Percentiles rank a stretch among this genome's conserved stretches.
These are phyloP conservation scores for Poeciliopsis gracilis DNA, from an alignment of 2,797 vertebrate species.

Conservation along the genomic window DNA sequence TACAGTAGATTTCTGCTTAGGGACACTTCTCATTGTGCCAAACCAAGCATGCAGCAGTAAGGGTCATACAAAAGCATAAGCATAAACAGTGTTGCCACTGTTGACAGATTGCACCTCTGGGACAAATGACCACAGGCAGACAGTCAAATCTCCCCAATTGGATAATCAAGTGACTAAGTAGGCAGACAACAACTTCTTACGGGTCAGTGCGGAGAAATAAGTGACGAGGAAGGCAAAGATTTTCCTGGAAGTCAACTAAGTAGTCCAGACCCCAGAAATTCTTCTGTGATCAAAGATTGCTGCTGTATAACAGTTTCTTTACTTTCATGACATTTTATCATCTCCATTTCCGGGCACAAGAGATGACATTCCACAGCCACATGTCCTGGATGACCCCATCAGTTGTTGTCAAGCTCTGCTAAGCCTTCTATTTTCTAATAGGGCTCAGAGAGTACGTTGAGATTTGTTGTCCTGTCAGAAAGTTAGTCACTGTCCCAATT, in stretches of 20 bases:
- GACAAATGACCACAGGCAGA: background rate
- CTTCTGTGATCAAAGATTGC: too few species aligned
- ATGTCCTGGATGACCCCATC: too few species aligned
- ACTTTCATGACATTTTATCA: too few species aligned
- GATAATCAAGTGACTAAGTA: background rate
- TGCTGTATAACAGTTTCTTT: too few species aligned
- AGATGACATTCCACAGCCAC: too few species aligned
- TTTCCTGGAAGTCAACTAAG: background rate
- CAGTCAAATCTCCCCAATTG: background rate
- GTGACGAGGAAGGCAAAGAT: background rate
- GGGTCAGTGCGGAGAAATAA: background rate
- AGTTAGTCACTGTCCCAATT: too few species aligned
- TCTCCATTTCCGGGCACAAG: too few species aligned
- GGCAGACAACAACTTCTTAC: background rate
- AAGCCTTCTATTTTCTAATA: too few species aligned
- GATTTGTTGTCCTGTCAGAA: too few species aligned
- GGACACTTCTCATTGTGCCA: background rate
- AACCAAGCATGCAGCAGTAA: background rate
- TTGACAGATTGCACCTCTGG: background rate
- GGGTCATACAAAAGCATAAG: background rate
- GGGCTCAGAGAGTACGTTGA: too few species aligned
- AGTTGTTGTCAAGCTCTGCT: too few species aligned
- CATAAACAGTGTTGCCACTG: background rate
- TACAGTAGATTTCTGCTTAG: background rate
- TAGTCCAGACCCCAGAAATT: background rate